Conservation (phyloP, 2,888 invertebrate genomes). For the Drosophila glabriapex region DNA sequence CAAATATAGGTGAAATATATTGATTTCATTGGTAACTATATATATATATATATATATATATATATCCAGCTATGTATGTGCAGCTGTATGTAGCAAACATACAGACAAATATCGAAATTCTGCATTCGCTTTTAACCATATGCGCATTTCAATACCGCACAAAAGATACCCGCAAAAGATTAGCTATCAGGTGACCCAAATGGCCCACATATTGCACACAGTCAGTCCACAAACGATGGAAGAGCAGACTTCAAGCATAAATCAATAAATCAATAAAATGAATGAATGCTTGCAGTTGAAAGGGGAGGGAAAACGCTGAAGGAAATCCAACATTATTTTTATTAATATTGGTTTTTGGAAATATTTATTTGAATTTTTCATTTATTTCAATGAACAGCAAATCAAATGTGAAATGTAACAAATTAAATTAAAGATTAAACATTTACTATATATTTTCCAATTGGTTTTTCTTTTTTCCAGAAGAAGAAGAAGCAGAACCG, state of each 20-base stretch:
- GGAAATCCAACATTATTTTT: not conserved
- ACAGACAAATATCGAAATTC: conserved; percentile 1
- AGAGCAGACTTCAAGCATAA: not conserved
- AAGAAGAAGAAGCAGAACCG: not conserved
- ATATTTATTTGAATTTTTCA: not conserved
- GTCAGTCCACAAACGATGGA: not conserved
- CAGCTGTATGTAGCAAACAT: not conserved
- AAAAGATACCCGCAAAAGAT: conserved; percentile 41
- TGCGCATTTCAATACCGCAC: conserved; percentile 56
- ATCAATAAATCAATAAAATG: not conserved
- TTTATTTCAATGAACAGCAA: not conserved
- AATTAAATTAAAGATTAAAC: not conserved
- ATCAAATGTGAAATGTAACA: not conserved
- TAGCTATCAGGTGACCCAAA: conserved; percentile 1
- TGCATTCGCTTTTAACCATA: conserved; percentile 26
- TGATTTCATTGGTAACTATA: not conserved
- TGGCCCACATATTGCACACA: not conserved
- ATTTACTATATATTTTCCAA: too few species aligned
- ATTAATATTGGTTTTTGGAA: not conserved
- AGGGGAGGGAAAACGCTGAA: not conserved
- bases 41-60: not conserved
- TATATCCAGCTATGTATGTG: not conserved
- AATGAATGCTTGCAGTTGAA: too few species aligned
- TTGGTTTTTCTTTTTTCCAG: not conserved
- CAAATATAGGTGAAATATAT: conserved; percentile 1